Base-by-base conservation (phyloP, 1,140 invertebrate species). In the Chrysopa pallens region DNA sequence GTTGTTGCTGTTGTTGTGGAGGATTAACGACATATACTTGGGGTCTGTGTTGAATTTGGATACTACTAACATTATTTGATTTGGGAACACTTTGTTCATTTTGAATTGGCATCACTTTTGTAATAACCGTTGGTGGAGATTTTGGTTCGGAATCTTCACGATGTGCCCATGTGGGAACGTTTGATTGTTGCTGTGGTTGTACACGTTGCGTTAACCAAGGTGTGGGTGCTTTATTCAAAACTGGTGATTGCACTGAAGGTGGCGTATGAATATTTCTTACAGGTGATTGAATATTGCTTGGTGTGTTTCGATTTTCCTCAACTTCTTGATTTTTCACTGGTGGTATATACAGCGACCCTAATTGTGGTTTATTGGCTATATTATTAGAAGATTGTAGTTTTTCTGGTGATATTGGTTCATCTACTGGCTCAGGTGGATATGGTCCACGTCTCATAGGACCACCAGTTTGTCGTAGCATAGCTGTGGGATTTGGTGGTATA, bases 401-500 rank as follows among this genome's bases (percentile, higher is more conserved):
- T 11, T 35, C 14, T 8, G 29, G 17, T 27, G 17, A 23, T 39
- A 35, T 39, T 43, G 42, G 8, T 29, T 37, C 14, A 9, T 48
- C 35, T 9, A 28, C 31, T 27, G 42, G n/a, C 42, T 46, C 39
- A 31, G 56, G 54, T 6, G 56, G 31, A 8, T 55, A 49, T 5
- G 49, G 51, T 38, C 50, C 51, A 38, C 49, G 65, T 45, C 58
- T 58, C 40, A 58, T 54, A 0, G 61, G 66, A 27, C 62, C 62
- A 38, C 60, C 58, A 13, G 66, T 66, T 52, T 67, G 67, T 37
- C 59, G 56, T 42, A 69, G 53, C 42, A 62, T 50, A 0, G 61
- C 69, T 54, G 77, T 77, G 4, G 75, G 75, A 56, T 78, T 77
- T 38, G 74, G 61, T 7, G 75, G 75, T 29, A 78, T 78, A 31